Conservation (phyloP, 2,888 invertebrate species). For the Mesochorus sp. region DNA sequence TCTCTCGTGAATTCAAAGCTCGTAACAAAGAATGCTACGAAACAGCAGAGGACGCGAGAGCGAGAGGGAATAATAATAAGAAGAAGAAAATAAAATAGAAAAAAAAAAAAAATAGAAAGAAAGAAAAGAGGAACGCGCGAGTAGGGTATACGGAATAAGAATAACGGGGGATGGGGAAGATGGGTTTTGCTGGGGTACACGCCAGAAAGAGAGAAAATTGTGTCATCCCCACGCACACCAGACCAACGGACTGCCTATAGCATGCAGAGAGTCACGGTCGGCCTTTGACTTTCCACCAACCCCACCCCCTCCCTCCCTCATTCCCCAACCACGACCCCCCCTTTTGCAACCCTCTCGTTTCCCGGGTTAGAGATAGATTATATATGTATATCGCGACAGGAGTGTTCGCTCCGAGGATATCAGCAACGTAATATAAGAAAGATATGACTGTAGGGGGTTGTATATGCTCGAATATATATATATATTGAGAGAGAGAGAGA, state of each 20-base stretch:
- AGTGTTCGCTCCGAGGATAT: constrained; percentile 28
- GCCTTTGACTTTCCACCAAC: constrained; percentile 63
- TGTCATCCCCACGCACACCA: constrained; percentile 58
- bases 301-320: constrained; percentile 20
- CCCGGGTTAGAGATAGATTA: constrained; percentile 53
- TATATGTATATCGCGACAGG: constrained; percentile 1
- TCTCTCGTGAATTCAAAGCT: constrained; percentile 39
- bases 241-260: constrained; percentile 61
- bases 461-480: constrained; percentile 5
- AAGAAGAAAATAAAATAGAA: constrained; percentile 1
- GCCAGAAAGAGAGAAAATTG: constrained; percentile 53
- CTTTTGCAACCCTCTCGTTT: constrained; percentile 42
- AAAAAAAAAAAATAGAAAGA: constrained; percentile 3
- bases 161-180: background rate
- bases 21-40: constrained; percentile 19
- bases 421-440: constrained; percentile 14
- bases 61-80: constrained; percentile 14
- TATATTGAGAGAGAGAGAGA: too few relatives aligned
- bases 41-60: constrained; percentile 28
- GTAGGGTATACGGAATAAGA: constrained; percentile 18
- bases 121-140: constrained; percentile 9
- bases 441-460: background rate
- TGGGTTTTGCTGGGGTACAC: constrained; percentile 22
- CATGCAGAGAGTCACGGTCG: constrained; percentile 63
- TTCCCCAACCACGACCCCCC: constrained; percentile 22